Evolutionary conservation across 2,113 vertebrate genomes (phyloP).

Genomic region (Tychaedon coryphoeus): DNA sequence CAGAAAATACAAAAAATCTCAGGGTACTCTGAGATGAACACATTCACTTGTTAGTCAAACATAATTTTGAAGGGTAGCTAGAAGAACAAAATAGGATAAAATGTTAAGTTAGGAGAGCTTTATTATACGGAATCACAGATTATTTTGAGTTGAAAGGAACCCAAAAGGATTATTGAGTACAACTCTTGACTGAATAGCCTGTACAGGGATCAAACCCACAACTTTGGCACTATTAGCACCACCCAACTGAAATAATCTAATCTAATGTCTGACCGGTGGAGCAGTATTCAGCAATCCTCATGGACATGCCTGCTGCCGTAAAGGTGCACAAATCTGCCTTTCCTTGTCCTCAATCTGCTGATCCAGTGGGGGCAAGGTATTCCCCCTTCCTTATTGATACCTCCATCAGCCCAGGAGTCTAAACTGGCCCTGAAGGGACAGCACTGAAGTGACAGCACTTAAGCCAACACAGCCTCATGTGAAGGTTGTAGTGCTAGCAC

Average conservation of each 20-base stretch:
- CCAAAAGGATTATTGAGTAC: background rate
- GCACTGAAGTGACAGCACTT: fast-evolving
- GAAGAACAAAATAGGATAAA: background rate
- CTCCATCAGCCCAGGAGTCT: background rate
- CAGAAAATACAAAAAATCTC: background rate
- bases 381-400: fast-evolving
- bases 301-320: background rate
- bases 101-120: background rate
- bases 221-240: background rate
- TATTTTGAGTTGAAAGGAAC: background rate
- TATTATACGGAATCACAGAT: background rate
- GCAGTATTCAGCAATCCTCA: background rate
- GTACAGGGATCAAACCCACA: background rate
- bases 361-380: background rate
- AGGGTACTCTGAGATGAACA: background rate
- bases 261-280: background rate
- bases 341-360: background rate
- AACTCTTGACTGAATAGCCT: background rate
- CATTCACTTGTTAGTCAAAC: background rate
- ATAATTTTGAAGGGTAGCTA: background rate
- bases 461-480: background rate
- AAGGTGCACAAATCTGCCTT: background rate
- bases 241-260: background rate
- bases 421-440: background rate
- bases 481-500: background rate